Conservation (phyloP, 2,888 invertebrate species). For the Drosophila subquinaria region DNA sequence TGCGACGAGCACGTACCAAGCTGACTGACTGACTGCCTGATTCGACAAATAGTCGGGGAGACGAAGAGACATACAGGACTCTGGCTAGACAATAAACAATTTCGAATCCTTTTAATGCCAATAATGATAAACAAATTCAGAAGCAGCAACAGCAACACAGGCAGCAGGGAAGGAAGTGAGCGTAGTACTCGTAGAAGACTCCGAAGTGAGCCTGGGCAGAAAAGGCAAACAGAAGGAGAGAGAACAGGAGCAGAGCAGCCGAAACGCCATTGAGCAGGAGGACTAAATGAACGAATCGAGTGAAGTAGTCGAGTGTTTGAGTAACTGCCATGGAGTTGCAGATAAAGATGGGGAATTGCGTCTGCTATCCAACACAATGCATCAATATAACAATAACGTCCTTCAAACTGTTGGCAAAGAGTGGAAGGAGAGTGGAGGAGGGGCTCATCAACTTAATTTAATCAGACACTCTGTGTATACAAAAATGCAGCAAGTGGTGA, state of each 20-base stretch:
- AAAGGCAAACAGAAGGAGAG: conserved; percentile 63
- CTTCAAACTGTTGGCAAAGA: conserved; percentile 52
- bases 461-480: conserved; percentile 80
- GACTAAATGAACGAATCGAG: conserved; percentile 71
- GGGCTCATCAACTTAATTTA: conserved; percentile 81
- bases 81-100: conserved; percentile 79
- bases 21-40: conserved; percentile 51
- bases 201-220: conserved; percentile 39
- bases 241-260: conserved; percentile 46
- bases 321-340: conserved; percentile 57
- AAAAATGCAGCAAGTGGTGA: conserved; percentile 72
- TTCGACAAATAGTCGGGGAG: conserved; percentile 41
- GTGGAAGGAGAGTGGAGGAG: conserved; percentile 6
- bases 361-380: conserved; percentile 67
- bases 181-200: conserved; percentile 7
- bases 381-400: conserved; percentile 77
- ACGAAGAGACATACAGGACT: conserved; percentile 31
- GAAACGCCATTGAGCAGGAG: conserved; percentile 63
- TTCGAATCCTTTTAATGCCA: conserved; percentile 82
- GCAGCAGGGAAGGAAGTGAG: not conserved
- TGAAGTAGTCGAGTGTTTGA: conserved; percentile 74
- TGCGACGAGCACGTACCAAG: conserved; percentile 50
- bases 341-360: conserved; percentile 34
- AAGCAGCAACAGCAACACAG: conserved; percentile 12
- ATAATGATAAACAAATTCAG: conserved; percentile 81